Percentiles rank a stretch among this genome's conserved stretches.
Conservation (phyloP, 2,797 vertebrate species). For the Eidolon dupreanum region DNA sequence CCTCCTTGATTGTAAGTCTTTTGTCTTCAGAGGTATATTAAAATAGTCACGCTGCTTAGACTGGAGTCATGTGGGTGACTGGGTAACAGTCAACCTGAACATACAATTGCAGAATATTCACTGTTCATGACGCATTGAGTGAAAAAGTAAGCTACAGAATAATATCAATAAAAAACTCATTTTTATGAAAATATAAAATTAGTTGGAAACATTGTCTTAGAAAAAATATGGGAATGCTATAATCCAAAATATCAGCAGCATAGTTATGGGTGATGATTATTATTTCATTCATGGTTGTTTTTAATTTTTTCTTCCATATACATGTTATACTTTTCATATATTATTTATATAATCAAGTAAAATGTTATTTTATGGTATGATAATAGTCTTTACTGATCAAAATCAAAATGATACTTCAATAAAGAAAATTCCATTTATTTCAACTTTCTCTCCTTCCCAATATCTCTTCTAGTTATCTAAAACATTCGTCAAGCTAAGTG, state of each 20-base stretch:
- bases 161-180: not conserved
- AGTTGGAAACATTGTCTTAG: not conserved
- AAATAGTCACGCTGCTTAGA: not conserved
- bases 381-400: not conserved
- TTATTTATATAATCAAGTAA: not conserved
- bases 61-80: not conserved
- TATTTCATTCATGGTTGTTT: not conserved
- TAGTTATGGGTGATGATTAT: not conserved
- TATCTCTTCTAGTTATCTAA: not conserved
- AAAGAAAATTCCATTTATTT: not conserved
- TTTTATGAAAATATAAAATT: not conserved
- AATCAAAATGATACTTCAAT: not conserved
- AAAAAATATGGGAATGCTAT: not conserved
- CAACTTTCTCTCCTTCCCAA: not conserved
- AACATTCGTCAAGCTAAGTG: not conserved
- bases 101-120: not conserved
- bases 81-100: not conserved
- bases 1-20: not conserved
- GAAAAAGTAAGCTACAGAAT: not conserved
- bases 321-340: not conserved
- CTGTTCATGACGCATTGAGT: not conserved
- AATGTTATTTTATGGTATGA: not conserved
- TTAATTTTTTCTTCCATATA: not conserved
- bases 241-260: not conserved
- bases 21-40: not conserved